A percentile compares a stretch with the other conserved stretches of the same genome.
Conservation (phyloP, 2,797 vertebrate species). For the Florisuga fusca region DNA sequence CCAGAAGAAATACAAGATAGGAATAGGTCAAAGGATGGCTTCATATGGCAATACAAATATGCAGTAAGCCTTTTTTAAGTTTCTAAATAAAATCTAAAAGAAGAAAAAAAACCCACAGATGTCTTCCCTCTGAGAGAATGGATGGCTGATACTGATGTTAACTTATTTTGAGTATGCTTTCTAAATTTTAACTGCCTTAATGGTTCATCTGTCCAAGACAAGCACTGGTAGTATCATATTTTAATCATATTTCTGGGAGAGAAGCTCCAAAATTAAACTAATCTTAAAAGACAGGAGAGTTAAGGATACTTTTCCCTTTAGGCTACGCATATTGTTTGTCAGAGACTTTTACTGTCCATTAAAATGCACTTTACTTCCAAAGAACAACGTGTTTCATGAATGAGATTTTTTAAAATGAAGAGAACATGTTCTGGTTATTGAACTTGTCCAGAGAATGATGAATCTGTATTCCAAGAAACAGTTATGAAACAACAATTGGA, state of each 20-base stretch:
- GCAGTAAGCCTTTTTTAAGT: background rate
- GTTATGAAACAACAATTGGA: background rate
- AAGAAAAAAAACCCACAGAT: background rate
- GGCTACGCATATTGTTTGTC: background rate
- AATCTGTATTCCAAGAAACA: background rate
- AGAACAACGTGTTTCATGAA: background rate
- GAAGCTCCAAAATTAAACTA: background rate
- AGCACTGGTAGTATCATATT: background rate
- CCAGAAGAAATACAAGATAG: background rate
- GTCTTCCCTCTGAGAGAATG: background rate
- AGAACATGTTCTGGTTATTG: background rate
- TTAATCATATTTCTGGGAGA: background rate
- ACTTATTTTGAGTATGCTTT: background rate
- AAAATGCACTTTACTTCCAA: background rate
- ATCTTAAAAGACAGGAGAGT: background rate
- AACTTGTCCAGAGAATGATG: background rate
- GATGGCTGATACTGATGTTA: background rate
- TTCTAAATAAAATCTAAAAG: background rate
- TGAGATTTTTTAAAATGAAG: background rate
- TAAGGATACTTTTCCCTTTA: background rate
- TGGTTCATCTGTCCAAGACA: background rate
- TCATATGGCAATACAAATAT: background rate
- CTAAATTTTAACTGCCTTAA: background rate
- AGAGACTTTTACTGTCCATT: background rate
- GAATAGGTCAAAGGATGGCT: background rate